Base-by-base conservation (phyloP, 2,797 vertebrate genomes). In the Rhinatrema bivittatum region DNA sequence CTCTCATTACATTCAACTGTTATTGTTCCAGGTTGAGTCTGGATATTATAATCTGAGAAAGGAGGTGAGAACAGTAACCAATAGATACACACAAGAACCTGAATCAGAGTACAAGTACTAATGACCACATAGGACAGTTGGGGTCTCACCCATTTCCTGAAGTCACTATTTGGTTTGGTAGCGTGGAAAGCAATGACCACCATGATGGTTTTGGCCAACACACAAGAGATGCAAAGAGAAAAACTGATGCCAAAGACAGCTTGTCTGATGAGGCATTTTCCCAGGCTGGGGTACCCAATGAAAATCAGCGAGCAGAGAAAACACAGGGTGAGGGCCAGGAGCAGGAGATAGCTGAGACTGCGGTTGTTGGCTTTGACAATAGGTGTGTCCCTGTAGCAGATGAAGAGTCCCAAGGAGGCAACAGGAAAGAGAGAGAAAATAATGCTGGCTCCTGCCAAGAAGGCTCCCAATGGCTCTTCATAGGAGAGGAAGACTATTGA, bases 151-250 rank as follows among this genome's bases (percentile, higher is more conserved):
- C 39, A 43, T 24, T 19, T 32, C 16, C 15, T 35, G 7, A 38
- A 12, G 13, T 12, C 13, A 13, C 34, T 50, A 29, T 23, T 33
- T 13, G 46, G 51, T 16, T 23, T 43, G 9, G 34, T 35, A 22
- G 46, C 40, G 35, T 34, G 31, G 7, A 56, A 56, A 11, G 41
- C 48, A 17, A 34, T 20, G 6, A 56, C 24, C 22, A 46, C 53
- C 14, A 31, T 48, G 16, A 44, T 20, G 5, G 42, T 52, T 31
- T 56, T 56, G 29, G 41, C 36, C 21, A 56, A 34, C 7, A 43
- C 20, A 16, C 48, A 34, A n/a, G 44, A 48, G 9, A 54, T 15
- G 10, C 38, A 40, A 10, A 54, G 10, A 2, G 44, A 16, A 14
- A 43, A 54, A 9, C 46, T 33, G 18, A 42, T 11, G 29, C 46